phyloP scores from a whole-genome alignment of 2,888 invertebrate species.

The Sminthurinus aureus region DNA sequence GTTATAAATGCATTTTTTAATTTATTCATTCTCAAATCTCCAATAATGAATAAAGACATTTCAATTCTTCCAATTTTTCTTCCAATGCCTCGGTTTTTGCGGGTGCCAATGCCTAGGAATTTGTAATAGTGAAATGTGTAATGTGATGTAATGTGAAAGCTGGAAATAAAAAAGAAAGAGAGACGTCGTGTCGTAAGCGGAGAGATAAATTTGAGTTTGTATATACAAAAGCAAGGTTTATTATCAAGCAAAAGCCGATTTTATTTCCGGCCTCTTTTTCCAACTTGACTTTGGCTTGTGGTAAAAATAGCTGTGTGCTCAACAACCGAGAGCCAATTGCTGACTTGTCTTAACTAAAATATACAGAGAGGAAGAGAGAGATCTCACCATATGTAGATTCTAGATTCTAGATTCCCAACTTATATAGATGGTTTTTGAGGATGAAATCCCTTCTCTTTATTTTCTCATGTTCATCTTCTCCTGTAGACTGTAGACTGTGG shows the following conservation, averaged over 20 bases:
- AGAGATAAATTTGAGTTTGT: constrained; percentile 34
- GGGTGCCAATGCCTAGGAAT: too few relatives aligned
- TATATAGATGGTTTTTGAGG: not conserved
- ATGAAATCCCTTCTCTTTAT: not conserved
- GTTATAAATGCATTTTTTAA: too few relatives aligned
- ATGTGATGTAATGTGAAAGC: not conserved
- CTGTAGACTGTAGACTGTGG: too few relatives aligned
- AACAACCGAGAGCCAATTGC: not conserved
- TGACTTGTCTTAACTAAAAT: too few relatives aligned
- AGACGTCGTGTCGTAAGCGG: constrained; percentile 12
- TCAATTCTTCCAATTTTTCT: not conserved
- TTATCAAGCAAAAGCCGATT: constrained; percentile 55
- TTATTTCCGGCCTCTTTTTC: constrained; percentile 54
- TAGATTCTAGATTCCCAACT: not conserved
- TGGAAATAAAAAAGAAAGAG: constrained; percentile 4
- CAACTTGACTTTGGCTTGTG: constrained; percentile 42
- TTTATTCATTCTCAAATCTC: not conserved
- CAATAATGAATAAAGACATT: constrained; percentile 3
- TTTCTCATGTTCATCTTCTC: not conserved
- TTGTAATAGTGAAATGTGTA: too few relatives aligned
- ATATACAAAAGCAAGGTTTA: constrained; percentile 49
- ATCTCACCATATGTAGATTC: not conserved
- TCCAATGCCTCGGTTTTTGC: not conserved
- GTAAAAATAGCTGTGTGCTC: constrained; percentile 50
- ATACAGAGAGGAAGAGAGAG: not conserved